Evolutionary conservation across 2,888 invertebrate genomes (phyloP).

Genomic region (Agriopis marginaria): DNA sequence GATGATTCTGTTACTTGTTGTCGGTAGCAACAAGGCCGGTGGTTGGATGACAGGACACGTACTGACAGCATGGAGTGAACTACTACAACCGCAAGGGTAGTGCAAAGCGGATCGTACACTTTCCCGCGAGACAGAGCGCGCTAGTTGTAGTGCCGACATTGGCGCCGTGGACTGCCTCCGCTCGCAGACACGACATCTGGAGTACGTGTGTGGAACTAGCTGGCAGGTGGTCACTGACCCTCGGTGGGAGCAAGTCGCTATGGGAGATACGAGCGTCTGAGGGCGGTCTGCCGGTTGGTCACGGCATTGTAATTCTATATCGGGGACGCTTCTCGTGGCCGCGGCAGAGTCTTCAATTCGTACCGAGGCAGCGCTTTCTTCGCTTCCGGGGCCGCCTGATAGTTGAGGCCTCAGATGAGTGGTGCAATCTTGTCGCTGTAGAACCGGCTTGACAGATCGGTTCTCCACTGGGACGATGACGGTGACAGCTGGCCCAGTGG

Average conservation of each 20-base stretch:
- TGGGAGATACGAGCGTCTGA: conserved; percentile 84
- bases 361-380: conserved; percentile 89
- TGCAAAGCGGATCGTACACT: conserved; percentile 91
- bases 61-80: conserved; percentile 82
- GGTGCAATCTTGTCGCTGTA: conserved; percentile 95
- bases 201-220: conserved; percentile 88
- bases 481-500: conserved; percentile 87
- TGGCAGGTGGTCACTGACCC: conserved; percentile 89
- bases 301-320: conserved; percentile 92
- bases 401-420: conserved; percentile 91
- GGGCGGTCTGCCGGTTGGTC: conserved; percentile 84
- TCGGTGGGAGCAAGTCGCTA: conserved; percentile 86
- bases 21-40: conserved; percentile 90
- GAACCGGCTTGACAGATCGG: conserved; percentile 90
- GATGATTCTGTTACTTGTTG: conserved; percentile 92
- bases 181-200: conserved; percentile 90
- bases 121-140: conserved; percentile 94
- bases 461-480: conserved; percentile 81
- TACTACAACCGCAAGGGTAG: conserved; percentile 88
- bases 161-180: conserved; percentile 93
- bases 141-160: conserved; percentile 91
- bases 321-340: conserved; percentile 92
- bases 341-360: conserved; percentile 89
- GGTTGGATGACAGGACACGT: conserved; percentile 89
- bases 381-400: conserved; percentile 91